Conservation (phyloP, 2,113 vertebrate genomes). For the Upupa epops region DNA sequence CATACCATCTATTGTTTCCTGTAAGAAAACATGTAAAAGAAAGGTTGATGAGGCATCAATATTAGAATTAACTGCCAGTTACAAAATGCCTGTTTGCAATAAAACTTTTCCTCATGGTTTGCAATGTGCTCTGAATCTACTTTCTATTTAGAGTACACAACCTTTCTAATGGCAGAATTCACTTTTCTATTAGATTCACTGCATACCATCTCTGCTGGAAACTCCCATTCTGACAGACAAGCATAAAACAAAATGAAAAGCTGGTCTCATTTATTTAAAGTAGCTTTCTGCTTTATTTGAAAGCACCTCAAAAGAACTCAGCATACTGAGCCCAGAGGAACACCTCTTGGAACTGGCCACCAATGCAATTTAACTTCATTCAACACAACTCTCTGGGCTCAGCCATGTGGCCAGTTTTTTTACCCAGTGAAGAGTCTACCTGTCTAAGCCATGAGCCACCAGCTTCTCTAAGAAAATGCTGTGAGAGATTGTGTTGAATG, state of each 20-base stretch:
- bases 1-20: background rate
- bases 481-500: too few relatives aligned
- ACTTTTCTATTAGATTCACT: background rate
- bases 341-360: too few relatives aligned
- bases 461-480: too few relatives aligned
- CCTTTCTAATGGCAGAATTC: background rate
- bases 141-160: background rate
- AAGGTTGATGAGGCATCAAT: background rate
- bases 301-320: background rate
- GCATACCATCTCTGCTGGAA: background rate
- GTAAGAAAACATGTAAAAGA: background rate
- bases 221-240: background rate
- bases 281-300: background rate
- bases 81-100: background rate
- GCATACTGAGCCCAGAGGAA: too few relatives aligned
- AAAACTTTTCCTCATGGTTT: background rate
- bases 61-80: background rate
- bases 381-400: too few relatives aligned
- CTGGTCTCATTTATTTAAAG: conserved; percentile 1
- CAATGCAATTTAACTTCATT: too few relatives aligned
- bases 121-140: background rate
- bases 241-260: background rate
- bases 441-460: too few relatives aligned
- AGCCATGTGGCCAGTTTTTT: too few relatives aligned
- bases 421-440: too few relatives aligned